Percentiles rank a stretch among this genome's conserved stretches.
These are phyloP conservation scores for Anneissia japonica DNA, from an alignment of 35 echinoderm and acorn worm species.

Conservation along the genomic window DNA sequence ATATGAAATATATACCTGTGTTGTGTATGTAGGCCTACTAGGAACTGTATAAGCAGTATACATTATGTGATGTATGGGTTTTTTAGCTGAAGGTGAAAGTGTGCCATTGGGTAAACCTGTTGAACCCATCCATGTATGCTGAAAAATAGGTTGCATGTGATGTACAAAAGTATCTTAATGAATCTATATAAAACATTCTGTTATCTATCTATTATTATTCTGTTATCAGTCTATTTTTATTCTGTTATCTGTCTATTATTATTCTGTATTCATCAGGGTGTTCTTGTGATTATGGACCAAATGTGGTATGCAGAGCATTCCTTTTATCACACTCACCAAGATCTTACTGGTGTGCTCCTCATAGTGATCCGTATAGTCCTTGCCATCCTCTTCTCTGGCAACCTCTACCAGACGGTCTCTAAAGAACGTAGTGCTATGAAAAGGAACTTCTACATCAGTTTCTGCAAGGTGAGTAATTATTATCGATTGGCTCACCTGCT, in stretches of 20 bases:
- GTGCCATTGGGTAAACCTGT: too few relatives aligned
- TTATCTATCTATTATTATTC: too few relatives aligned
- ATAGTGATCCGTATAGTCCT: constrained; percentile 52
- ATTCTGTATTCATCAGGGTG: constrained; percentile 21
- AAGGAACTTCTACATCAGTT: constrained; percentile 71
- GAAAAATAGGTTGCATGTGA: too few relatives aligned
- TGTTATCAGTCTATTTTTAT: not conserved
- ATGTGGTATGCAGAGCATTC: constrained; percentile 55
- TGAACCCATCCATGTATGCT: too few relatives aligned
- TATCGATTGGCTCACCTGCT: too few relatives aligned
- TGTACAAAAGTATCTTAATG: too few relatives aligned
- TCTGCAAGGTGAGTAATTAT: constrained; percentile 86
- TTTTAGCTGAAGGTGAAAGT: too few relatives aligned
- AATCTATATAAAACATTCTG: too few relatives aligned
- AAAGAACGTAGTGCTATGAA: constrained; percentile 71
- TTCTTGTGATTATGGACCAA: constrained; percentile 65
- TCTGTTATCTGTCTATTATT: not conserved
- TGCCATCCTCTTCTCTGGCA: constrained; percentile 69
- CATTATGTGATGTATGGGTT: too few relatives aligned
- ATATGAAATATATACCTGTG: too few relatives aligned
- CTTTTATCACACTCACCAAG: constrained; percentile 73
- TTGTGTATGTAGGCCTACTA: too few relatives aligned
- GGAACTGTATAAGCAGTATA: too few relatives aligned
- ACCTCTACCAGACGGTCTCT: constrained; percentile 67
- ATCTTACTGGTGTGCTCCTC: constrained; percentile 55